Percentiles rank a stretch among this genome's conserved stretches.
Conservation (phyloP, 2,113 vertebrate species). For the Atractosteus spatula region DNA sequence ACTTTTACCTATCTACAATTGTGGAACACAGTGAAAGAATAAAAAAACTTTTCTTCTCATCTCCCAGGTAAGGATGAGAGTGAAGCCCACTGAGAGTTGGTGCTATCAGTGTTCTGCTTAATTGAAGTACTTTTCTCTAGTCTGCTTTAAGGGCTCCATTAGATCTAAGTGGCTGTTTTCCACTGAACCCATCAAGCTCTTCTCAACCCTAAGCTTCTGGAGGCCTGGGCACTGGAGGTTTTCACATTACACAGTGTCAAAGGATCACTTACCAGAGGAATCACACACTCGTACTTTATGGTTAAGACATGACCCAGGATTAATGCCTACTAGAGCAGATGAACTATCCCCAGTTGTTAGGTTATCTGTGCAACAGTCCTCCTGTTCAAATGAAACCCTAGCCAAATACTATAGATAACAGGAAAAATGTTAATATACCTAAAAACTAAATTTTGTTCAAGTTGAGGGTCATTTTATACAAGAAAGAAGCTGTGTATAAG, state of each 20-base stretch:
- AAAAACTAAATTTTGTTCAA: too few relatives aligned
- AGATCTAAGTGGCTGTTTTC: conserved; percentile 30
- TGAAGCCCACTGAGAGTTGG: neutral
- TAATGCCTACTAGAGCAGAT: conserved; percentile 20
- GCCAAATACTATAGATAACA: neutral
- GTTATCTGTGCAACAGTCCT: neutral
- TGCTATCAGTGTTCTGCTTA: conserved; percentile 30
- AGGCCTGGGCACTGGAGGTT: conserved; percentile 24
- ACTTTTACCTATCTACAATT: neutral
- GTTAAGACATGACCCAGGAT: conserved; percentile 20
- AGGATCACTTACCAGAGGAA: conserved; percentile 33
- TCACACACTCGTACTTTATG: conserved; percentile 33
- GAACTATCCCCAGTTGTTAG: neutral
- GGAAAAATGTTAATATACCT: too few relatives aligned
- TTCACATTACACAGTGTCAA: conserved; percentile 25
- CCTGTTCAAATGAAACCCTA: neutral
- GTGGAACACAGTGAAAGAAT: neutral
- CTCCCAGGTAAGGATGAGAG: neutral
- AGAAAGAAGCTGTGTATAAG: too few relatives aligned
- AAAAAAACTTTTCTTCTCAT: neutral
- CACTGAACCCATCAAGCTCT: conserved; percentile 25
- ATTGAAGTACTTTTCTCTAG: conserved; percentile 34
- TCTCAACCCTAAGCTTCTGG: conserved; percentile 28
- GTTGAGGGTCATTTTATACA: too few relatives aligned
- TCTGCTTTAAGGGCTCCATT: conserved; percentile 34